Conservation (phyloP, 2,888 invertebrate genomes). For the Caenorhabditis sinica region DNA sequence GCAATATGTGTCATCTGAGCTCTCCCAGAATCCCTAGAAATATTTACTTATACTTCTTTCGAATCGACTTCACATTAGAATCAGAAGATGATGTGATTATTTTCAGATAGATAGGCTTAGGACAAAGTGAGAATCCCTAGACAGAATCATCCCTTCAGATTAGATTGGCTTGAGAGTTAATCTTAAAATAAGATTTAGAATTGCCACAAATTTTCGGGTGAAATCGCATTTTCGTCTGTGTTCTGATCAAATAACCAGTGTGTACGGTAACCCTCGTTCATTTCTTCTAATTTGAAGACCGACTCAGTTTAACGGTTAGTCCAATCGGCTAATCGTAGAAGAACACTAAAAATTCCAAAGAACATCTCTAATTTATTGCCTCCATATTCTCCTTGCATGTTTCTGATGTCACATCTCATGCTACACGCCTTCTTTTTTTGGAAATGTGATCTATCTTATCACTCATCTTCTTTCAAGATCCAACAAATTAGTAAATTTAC, state of each 20-base stretch:
- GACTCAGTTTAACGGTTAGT: too few species aligned
- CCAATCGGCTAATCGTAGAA: too few species aligned
- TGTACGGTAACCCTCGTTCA: too few species aligned
- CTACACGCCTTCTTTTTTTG: background rate
- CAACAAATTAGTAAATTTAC: background rate
- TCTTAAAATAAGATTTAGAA: too few species aligned
- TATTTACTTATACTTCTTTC: background rate
- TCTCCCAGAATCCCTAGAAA: background rate
- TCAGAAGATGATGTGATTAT: slow-evolving; percentile 7
- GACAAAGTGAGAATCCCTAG: background rate
- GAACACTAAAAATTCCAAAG: background rate
- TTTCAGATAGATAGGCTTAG: background rate
- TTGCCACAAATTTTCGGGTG: too few species aligned
- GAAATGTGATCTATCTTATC: slow-evolving; percentile 7
- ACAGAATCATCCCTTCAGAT: background rate
- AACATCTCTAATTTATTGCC: background rate
- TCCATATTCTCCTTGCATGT: too few species aligned
- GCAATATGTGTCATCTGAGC: background rate
- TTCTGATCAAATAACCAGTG: too few species aligned
- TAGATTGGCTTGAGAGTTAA: background rate
- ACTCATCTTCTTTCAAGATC: background rate
- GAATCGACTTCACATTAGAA: background rate
- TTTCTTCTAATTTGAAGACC: too few species aligned
- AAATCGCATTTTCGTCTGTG: too few species aligned
- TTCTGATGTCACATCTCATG: background rate